Evolutionary conservation across 2,888 invertebrate genomes (phyloP).

Genomic region (Nephrotoma flavescens): DNA sequence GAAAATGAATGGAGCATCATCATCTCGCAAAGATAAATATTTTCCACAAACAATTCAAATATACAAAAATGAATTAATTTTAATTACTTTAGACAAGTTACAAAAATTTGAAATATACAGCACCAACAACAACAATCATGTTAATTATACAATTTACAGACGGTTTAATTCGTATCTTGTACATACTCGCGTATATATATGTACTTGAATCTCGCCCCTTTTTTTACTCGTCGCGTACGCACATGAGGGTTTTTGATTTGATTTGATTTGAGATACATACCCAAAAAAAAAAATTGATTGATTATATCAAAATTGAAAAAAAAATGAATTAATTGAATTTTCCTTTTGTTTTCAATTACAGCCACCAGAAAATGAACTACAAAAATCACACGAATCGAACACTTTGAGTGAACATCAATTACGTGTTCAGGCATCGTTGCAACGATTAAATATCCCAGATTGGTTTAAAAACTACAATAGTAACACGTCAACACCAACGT

Average conservation of each 20-base stretch:
- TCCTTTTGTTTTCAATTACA: constrained; percentile 33
- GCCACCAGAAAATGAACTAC: constrained; percentile 90
- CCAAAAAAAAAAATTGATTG: neutral
- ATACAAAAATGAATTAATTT: neutral
- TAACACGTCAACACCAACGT: constrained; percentile 17
- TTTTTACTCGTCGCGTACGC: neutral
- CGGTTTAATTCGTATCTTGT: neutral
- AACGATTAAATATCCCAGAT: constrained; percentile 87
- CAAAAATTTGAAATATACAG: neutral
- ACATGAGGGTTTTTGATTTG: neutral
- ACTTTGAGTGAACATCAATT: constrained; percentile 86
- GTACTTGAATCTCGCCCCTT: neutral
- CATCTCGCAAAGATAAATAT: neutral
- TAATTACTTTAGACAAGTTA: neutral
- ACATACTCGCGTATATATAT: neutral
- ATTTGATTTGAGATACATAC: neutral
- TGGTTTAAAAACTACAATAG: constrained; percentile 57
- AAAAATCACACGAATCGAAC: constrained; percentile 47
- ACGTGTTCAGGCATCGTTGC: constrained; percentile 81
- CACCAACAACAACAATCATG: neutral
- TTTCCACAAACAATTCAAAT: neutral
- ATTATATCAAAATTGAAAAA: neutral
- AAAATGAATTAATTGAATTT: constrained; percentile 7
- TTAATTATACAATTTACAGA: neutral
- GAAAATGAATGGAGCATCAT: neutral